phyloP scores from a whole-genome alignment of 2,113 vertebrate species.

The Chelonoidis abingdonii region DNA sequence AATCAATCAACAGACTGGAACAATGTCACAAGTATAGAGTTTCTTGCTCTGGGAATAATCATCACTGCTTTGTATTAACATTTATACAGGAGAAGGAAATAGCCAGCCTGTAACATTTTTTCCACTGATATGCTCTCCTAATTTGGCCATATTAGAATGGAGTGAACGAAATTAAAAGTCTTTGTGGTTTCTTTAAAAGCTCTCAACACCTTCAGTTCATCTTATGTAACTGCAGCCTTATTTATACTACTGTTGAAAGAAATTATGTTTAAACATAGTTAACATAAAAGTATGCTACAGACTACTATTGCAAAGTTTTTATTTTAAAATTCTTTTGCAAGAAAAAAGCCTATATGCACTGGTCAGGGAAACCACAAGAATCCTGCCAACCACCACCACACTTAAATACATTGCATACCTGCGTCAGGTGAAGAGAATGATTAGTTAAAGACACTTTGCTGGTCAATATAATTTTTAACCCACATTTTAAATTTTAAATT shows the following conservation, averaged over 20 bases:
- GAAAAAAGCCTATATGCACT: neutral
- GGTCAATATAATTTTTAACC: too few relatives aligned
- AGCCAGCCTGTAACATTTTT: neutral
- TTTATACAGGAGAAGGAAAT: neutral
- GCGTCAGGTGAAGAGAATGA: neutral
- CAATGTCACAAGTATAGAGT: neutral
- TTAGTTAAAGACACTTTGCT: neutral
- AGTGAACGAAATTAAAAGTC: neutral
- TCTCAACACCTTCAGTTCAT: neutral
- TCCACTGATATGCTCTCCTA: neutral
- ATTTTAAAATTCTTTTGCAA: neutral
- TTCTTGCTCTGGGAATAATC: neutral
- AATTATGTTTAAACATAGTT: neutral
- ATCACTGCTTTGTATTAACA: neutral
- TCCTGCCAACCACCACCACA: neutral
- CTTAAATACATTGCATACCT: neutral
- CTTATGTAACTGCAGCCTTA: neutral
- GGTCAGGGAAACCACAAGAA: neutral
- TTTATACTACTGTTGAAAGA: neutral
- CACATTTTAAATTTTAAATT: neutral
- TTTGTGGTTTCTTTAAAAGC: neutral
- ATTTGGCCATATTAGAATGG: neutral
- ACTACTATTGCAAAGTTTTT: neutral
- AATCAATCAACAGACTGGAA: neutral
- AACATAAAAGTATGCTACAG: neutral